Evolutionary conservation across 2,797 vertebrate genomes (phyloP), one percentile per base, ranked within the genome.

Genomic region (Cynodonichthys magdalenae): DNA sequence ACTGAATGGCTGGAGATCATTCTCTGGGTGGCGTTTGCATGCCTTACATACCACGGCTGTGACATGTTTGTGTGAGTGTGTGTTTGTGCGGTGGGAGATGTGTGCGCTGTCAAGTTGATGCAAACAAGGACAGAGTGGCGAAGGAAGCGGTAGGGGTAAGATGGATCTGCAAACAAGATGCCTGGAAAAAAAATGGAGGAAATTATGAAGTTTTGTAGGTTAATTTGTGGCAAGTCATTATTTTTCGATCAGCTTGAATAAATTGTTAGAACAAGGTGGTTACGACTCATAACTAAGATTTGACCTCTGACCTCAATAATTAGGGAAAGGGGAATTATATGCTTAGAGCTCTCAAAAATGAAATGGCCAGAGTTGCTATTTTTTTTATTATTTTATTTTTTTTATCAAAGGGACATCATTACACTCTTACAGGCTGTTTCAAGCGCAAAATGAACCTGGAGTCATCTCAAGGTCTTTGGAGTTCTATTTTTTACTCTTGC

Each of bases 21-120:
- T 85, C 82, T 87, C 76, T 81, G 87, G 84, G 85, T 89, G 84
- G 82, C 47, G 78, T 66, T 83, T 80, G 83, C 91, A 93, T 93
- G 83, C 90, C 85, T 84, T 5, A 39, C 91, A 94, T 94, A 87
- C 91, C 92, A 80, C 10, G 45, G 82, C 81, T 53, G 76, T 83
- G 81, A 88, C 79, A 78, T 83, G 82, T 66, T 61, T 77, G 67
- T 80, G 80, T 73, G 82, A 41, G 71, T 51, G 68, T 63, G n/a
- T 63, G 63, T 34, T 6, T 67, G 74, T 39, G 69, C 45, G 57
- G 36, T 19, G 44, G 62, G 56, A 47, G 71, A 54, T 49, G 67
- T 48, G 59, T 36, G 54, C 60, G 47, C 51, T 19, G 42, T 71
- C 18, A 0, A 45, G 58, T 50, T 17, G 61, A 31, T 28, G 66